Evolutionary conservation across 1,140 invertebrate genomes (phyloP).

Genomic region (Psilanteris sp.): DNA sequence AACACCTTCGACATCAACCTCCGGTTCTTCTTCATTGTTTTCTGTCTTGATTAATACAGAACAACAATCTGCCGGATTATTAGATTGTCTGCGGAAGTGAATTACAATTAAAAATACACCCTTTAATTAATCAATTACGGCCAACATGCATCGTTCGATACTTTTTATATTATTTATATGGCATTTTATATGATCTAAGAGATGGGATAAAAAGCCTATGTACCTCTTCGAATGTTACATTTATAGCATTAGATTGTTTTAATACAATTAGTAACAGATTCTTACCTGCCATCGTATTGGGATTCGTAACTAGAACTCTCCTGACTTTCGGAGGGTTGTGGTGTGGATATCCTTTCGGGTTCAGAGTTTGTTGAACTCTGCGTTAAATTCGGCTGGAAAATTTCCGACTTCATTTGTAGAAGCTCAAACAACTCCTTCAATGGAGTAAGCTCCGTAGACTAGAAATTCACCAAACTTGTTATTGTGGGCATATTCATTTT

Average conservation of each 20-base stretch:
- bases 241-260: no score
- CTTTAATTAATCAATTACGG: no score
- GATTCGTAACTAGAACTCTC: conserved; percentile 83
- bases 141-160: no score
- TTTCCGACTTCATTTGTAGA: conserved; percentile 90
- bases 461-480: conserved; percentile 63
- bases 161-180: no score
- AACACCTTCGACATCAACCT: conserved; percentile 81
- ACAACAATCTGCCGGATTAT: conserved; percentile 78
- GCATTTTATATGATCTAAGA: no score
- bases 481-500: not conserved
- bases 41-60: conserved; percentile 80
- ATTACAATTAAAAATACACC: no score
- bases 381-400: conserved; percentile 77
- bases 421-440: conserved; percentile 89
- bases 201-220: no score
- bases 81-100: conserved; percentile 71
- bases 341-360: conserved; percentile 75
- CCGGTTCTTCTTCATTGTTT: conserved; percentile 80
- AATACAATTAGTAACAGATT: conserved; percentile 13
- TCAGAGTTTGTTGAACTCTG: conserved; percentile 75
- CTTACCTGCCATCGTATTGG: conserved; percentile 83
- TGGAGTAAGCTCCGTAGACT: conserved; percentile 89
- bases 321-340: conserved; percentile 80
- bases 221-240: no score